A percentile compares a stretch with the other conserved stretches of the same genome.
Evolutionary conservation across 2,888 invertebrate species (phyloP).

Genomic region (Meandrusa payeni): DNA sequence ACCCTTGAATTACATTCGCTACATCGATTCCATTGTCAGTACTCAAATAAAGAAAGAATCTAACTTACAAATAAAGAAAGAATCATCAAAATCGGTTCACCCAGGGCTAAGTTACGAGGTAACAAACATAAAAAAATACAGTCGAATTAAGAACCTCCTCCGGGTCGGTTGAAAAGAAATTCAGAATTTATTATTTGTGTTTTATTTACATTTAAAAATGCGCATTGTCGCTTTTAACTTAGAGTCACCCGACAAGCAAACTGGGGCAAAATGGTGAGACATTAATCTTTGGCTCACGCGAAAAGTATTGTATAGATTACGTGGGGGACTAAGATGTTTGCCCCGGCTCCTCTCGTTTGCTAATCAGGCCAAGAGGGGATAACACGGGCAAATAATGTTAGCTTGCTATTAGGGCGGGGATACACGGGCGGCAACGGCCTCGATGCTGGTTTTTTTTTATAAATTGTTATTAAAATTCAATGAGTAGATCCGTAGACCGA

Average conservation of each 20-base stretch:
- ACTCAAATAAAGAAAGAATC: too few relatives aligned
- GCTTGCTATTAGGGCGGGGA: slow-evolving; percentile 22
- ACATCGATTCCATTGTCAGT: too few relatives aligned
- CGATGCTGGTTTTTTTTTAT: slow-evolving; percentile 17
- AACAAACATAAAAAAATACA: too few relatives aligned
- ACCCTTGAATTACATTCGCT: too few relatives aligned
- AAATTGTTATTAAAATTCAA: slow-evolving; percentile 13
- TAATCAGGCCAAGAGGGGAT: slow-evolving; percentile 45
- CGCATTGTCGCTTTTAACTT: slow-evolving; percentile 29
- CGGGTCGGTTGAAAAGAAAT: too few relatives aligned
- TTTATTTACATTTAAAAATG: too few relatives aligned
- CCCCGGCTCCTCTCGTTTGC: slow-evolving; percentile 41
- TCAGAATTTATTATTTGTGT: too few relatives aligned
- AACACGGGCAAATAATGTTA: slow-evolving; percentile 39
- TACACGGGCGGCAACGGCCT: slow-evolving; percentile 6
- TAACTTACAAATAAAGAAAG: too few relatives aligned
- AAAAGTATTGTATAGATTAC: slow-evolving; percentile 67
- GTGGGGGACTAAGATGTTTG: slow-evolving; percentile 54
- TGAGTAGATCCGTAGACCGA: too few relatives aligned
- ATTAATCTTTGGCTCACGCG: slow-evolving; percentile 65
- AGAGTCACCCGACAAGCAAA: slow-evolving; percentile 38
- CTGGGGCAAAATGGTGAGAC: slow-evolving; percentile 64
- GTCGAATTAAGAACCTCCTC: too few relatives aligned
- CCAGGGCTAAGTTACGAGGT: too few relatives aligned
- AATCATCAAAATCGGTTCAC: too few relatives aligned